These are phyloP conservation scores for Hipparchia sbordonii DNA, from an alignment of 2,888 invertebrate species.

Conservation along the genomic window DNA sequence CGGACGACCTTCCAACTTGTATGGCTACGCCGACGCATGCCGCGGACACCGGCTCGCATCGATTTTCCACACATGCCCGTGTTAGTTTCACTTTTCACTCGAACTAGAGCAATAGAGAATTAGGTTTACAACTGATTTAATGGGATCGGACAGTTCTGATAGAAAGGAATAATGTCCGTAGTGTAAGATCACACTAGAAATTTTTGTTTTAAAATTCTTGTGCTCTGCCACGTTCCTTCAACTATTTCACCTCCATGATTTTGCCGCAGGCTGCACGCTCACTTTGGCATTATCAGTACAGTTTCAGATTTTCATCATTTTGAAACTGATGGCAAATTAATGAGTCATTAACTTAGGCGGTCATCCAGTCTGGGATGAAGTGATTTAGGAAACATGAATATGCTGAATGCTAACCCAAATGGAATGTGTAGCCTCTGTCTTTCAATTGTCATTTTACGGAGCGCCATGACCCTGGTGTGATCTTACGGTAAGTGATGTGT, in stretches of 20 bases:
- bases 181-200: conserved; percentile 10
- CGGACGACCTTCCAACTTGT: conserved; percentile 64
- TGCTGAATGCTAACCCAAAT: neutral
- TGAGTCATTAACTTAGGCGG: neutral
- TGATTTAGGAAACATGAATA: too few species aligned
- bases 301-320: neutral
- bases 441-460: neutral
- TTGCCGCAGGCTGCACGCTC: neutral
- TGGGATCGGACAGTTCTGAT: conserved; percentile 14
- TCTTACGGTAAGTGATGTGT: conserved; percentile 55
- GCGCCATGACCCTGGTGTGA: neutral
- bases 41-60: conserved; percentile 66
- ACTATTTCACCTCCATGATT: neutral
- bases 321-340: neutral
- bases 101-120: conserved; percentile 56
- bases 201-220: neutral
- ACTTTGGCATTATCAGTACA: neutral
- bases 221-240: neutral
- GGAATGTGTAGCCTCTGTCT: neutral
- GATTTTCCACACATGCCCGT: conserved; percentile 66
- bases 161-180: conserved; percentile 2
- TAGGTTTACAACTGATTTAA: conserved; percentile 41
- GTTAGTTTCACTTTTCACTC: conserved; percentile 69
- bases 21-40: conserved; percentile 54
- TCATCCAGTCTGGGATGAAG: too few species aligned